These are phyloP conservation scores for Falcaria lacertinaria DNA, from an alignment of 2,888 invertebrate species.

Conservation along the genomic window DNA sequence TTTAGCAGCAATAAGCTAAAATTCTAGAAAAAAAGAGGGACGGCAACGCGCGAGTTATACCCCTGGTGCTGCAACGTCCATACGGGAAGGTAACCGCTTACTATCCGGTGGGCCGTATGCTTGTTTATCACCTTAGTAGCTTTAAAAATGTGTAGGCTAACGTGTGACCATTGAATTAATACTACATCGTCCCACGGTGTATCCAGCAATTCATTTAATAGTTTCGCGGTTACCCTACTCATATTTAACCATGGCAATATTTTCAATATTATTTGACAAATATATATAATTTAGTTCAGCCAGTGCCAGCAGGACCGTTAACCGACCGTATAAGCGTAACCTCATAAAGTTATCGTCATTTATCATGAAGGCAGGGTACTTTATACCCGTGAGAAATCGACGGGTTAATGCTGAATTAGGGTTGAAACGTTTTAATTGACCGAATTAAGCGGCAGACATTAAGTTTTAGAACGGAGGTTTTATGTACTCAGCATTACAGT, in stretches of 20 bases:
- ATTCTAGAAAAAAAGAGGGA: no score
- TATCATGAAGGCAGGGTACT: constrained; percentile 17
- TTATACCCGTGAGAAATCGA: constrained; percentile 21
- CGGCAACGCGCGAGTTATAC: no score
- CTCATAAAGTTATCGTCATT: constrained; percentile 21
- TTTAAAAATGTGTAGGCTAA: no score
- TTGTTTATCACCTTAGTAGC: no score
- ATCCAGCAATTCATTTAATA: not conserved
- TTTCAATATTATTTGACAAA: not conserved
- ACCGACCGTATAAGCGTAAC: constrained; percentile 6
- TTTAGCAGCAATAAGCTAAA: no score
- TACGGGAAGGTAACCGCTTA: no score
- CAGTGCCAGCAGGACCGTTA: not conserved
- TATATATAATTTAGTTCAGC: not conserved
- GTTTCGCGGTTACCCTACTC: not conserved
- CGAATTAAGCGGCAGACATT: constrained; percentile 12
- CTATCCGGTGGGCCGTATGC: no score
- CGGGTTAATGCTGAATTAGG: constrained; percentile 21
- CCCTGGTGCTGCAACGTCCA: no score
- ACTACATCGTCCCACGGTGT: no score
- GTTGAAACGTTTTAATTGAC: constrained; percentile 23
- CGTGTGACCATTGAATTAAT: no score
- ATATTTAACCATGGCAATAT: not conserved
- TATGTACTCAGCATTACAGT: not conserved
- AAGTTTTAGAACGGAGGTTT: constrained; percentile 12